Evolutionary conservation across 2,797 vertebrate genomes (phyloP).

Genomic region (Okamejei kenojei): DNA sequence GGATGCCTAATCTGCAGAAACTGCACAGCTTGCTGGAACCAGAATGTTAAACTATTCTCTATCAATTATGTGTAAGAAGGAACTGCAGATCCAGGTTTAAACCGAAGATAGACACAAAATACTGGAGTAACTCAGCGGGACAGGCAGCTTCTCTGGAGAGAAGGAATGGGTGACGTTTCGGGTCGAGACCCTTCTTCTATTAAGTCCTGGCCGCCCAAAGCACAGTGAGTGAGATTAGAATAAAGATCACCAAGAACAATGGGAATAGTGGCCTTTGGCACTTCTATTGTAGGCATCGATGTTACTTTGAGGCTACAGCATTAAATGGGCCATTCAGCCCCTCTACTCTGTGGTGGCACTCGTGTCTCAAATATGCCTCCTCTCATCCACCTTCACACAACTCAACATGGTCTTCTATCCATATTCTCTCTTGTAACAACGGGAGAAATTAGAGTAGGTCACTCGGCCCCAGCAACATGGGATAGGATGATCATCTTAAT

Average conservation of each 20-base stretch:
- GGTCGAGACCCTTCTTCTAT: not conserved
- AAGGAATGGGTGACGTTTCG: too few relatives aligned
- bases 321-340: not conserved
- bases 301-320: not conserved
- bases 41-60: not conserved
- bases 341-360: not conserved
- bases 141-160: too few relatives aligned
- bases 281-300: not conserved
- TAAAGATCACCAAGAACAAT: not conserved
- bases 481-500: too few relatives aligned
- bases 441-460: too few relatives aligned
- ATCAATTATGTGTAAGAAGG: not conserved
- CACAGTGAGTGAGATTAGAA: slow-evolving; percentile 2
- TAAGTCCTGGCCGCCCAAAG: not conserved
- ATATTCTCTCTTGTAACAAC: not conserved
- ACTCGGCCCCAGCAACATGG: too few relatives aligned
- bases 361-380: not conserved
- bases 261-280: not conserved
- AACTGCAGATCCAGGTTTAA: too few relatives aligned
- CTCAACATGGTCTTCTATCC: not conserved
- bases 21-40: not conserved
- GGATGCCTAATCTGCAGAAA: not conserved
- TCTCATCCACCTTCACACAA: not conserved
- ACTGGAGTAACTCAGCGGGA: too few relatives aligned
- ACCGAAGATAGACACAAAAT: too few relatives aligned